phyloP scores from a whole-genome alignment of 23 tunicate genomes.

The Botrylloides violaceus region DNA sequence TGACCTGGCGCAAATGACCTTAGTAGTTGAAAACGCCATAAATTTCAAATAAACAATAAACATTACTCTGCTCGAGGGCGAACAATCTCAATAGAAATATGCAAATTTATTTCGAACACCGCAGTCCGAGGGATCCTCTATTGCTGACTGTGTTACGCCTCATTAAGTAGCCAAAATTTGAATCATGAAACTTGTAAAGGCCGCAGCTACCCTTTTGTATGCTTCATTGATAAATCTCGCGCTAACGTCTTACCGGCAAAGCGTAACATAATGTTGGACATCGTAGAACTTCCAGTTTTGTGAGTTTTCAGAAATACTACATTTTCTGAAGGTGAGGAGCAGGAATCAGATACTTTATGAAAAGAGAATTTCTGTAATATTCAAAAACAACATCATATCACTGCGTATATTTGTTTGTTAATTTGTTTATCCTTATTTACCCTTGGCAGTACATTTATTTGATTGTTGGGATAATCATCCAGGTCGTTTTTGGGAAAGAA shows the following conservation, averaged over 20 bases:
- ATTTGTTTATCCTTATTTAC: not conserved
- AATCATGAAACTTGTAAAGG: no score
- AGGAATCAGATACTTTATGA: slow-evolving; percentile 36
- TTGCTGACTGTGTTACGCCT: no score
- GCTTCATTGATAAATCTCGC: no score
- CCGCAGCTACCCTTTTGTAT: no score
- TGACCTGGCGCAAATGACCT: no score
- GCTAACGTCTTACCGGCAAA: slow-evolving; percentile 92
- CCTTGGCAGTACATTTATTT: not conserved
- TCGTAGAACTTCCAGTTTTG: slow-evolving; percentile 97
- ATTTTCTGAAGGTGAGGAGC: slow-evolving; percentile 70
- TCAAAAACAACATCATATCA: not conserved
- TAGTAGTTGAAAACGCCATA: no score
- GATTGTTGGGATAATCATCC: not conserved
- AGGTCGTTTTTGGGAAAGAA: not conserved
- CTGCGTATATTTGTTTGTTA: not conserved
- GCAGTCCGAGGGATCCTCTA: no score
- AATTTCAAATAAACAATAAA: no score
- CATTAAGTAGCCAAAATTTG: no score
- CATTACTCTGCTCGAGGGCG: no score
- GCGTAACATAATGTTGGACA: slow-evolving; percentile 98
- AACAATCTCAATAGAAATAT: no score
- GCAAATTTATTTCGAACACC: no score
- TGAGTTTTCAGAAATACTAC: slow-evolving; percentile 97
- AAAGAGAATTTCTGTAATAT: slow-evolving; percentile 24